phyloP scores from a whole-genome alignment of 2,797 vertebrate genomes.

The Cyclopterus lumpus region DNA sequence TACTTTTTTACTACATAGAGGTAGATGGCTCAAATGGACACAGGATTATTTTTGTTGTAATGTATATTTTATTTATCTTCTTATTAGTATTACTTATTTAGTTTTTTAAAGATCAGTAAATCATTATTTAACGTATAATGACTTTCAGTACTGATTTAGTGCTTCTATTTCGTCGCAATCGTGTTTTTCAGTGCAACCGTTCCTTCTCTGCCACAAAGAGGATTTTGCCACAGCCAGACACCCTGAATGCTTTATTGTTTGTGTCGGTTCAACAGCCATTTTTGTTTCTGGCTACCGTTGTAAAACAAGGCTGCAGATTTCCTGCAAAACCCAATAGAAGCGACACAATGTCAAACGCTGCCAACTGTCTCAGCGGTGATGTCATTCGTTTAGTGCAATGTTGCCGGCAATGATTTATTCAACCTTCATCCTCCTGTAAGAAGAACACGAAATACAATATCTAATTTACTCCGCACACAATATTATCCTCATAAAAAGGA shows the following conservation, averaged over 20 bases:
- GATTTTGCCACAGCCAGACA: conserved; percentile 17
- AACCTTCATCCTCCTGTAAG: background rate
- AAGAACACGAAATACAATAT: conserved; percentile 6
- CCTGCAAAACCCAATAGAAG: conserved; percentile 15
- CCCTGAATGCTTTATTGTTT: conserved; percentile 15
- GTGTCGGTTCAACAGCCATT: conserved; percentile 10
- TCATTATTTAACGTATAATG: background rate
- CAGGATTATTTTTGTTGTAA: background rate
- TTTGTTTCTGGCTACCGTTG: conserved; percentile 5
- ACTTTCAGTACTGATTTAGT: background rate
- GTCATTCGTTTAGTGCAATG: conserved; percentile 7
- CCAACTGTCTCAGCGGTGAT: background rate
- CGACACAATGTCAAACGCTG: background rate
- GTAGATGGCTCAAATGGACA: background rate
- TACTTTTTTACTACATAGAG: no score
- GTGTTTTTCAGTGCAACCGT: background rate
- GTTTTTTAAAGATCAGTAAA: conserved; percentile 25
- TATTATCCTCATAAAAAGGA: background rate
- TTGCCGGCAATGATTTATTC: background rate
- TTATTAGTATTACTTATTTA: background rate
- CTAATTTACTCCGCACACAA: background rate
- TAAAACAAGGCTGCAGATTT: conserved; percentile 22
- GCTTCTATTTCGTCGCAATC: background rate
- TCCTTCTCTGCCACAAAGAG: conserved; percentile 4
- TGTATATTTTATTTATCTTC: background rate